Base-by-base conservation (phyloP, 2,888 invertebrate genomes). In the Plebejus melissa region DNA sequence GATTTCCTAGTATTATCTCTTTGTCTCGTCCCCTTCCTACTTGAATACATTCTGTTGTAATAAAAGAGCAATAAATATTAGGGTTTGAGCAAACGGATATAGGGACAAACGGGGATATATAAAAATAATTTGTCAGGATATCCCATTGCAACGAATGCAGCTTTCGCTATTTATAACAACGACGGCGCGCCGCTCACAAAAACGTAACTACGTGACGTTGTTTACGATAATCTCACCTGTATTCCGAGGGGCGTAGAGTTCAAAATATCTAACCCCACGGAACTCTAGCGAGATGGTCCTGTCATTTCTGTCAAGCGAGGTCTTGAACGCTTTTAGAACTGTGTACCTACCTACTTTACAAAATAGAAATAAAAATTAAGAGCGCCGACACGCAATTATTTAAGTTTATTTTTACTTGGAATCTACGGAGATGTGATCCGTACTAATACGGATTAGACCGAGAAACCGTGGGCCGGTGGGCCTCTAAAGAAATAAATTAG, bases 41-140 rank as follows among this genome's bases (percentile, higher is more conserved):
- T 71, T 70, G 28, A 28, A 38, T 75, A 65, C 41, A 46, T 60
- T 46, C 11, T 13, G 46, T 28, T 50, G 46, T 28, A 50, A 69
- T 69, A 38, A 41, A 70, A 70, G n/a, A 70, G 70, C 70, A 41
- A 70, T 70, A 70, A 70, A 70, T 41, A 70, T 65, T 65, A 69
- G 80, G 77, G 80, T 77, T 77, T 76, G 80, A 77, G 79, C 76
- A 80, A 84, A 82, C 87, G 88, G 88, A 90, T 87, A 89, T 86
- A 83, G 82, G 81, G 83, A 85, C 86, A 84, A 84, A 86, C 85
- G 83, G 87, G 85, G 87, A 88, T 87, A 86, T 88, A 87, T 89
- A 91, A 88, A 91, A 89, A 91, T 91, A 90, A 90, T 91, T 88
- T 88, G 90, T 91, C 91, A 91, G 91, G 91, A 93, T 91, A 91